Percentiles rank a stretch among this genome's conserved stretches.
Conservation (phyloP, 2,797 vertebrate genomes). For the Myotis planiceps region DNA sequence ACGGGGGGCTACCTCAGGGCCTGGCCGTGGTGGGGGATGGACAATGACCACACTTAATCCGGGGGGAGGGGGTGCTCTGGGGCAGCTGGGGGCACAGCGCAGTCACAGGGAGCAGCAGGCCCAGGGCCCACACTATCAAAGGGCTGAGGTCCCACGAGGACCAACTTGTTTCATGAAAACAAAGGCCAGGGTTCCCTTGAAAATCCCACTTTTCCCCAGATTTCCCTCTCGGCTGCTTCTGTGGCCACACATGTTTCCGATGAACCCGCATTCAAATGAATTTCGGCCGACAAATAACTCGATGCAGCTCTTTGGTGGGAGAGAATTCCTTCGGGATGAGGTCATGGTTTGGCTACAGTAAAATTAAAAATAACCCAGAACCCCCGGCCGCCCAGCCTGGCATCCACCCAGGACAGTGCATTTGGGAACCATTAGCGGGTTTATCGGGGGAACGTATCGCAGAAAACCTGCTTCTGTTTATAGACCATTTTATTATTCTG, state of each 20-base stretch:
- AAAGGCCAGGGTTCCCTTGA: constrained; percentile 81
- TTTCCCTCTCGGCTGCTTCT: constrained; percentile 81
- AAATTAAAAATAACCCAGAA: constrained; percentile 91
- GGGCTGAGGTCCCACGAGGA: constrained; percentile 50
- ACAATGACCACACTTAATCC: neutral
- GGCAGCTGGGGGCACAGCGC: neutral
- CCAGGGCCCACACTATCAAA: neutral
- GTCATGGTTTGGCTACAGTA: constrained; percentile 88
- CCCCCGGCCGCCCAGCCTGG: constrained; percentile 85
- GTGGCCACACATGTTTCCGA: constrained; percentile 95
- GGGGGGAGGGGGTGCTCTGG: neutral
- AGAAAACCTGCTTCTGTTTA: constrained; percentile 91
- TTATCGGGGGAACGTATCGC: constrained; percentile 87
- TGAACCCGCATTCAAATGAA: constrained; percentile 97
- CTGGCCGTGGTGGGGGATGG: neutral
- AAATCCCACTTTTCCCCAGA: constrained; percentile 80
- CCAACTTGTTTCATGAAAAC: constrained; percentile 81
- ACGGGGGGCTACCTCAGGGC: neutral
- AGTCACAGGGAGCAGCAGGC: constrained; percentile 17
- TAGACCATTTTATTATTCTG: constrained; percentile 87
- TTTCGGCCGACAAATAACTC: constrained; percentile 98
- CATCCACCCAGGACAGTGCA: constrained; percentile 86
- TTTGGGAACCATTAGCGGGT: constrained; percentile 91
- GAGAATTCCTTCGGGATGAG: constrained; percentile 91
- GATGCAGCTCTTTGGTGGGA: constrained; percentile 93